Conservation (phyloP, 2,888 invertebrate species). For the Polia nebulosa region DNA sequence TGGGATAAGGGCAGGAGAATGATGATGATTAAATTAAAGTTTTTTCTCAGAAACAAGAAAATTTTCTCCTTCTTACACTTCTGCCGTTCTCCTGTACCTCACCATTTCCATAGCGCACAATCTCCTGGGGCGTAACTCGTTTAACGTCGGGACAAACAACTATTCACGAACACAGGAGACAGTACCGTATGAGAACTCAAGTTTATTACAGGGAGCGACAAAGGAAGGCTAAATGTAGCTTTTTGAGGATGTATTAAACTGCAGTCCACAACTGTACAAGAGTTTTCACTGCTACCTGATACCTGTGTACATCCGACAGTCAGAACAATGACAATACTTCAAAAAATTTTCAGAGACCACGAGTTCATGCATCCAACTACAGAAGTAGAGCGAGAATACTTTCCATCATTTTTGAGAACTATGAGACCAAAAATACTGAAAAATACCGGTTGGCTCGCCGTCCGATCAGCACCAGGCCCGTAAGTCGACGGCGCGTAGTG, state of each 20-base stretch:
- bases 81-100: constrained; percentile 12
- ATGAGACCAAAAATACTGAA: too few relatives aligned
- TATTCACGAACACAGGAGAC: constrained; percentile 57
- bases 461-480: too few relatives aligned
- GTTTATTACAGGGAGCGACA: constrained; percentile 44
- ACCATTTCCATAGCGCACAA: constrained; percentile 18
- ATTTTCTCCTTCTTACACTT: constrained; percentile 11
- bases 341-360: too few relatives aligned
- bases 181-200: constrained; percentile 42
- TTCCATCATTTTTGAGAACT: too few relatives aligned
- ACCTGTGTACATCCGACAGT: not conserved
- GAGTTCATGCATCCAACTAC: too few relatives aligned
- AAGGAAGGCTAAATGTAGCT: constrained; percentile 19
- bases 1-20: too few relatives aligned
- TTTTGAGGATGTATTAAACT: constrained; percentile 2
- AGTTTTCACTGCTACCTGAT: not conserved
- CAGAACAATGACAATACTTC: not conserved
- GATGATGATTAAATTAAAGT: too few relatives aligned
- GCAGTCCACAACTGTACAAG: not conserved
- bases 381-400: too few relatives aligned
- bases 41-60: not conserved
- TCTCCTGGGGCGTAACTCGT: constrained; percentile 66
- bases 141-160: constrained; percentile 62
- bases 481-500: too few relatives aligned
- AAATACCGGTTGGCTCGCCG: too few relatives aligned